A percentile compares a stretch with the other conserved stretches of the same genome.
These are phyloP conservation scores for Phocoena sinus DNA, from an alignment of 2,113 vertebrate species.

Conservation along the genomic window DNA sequence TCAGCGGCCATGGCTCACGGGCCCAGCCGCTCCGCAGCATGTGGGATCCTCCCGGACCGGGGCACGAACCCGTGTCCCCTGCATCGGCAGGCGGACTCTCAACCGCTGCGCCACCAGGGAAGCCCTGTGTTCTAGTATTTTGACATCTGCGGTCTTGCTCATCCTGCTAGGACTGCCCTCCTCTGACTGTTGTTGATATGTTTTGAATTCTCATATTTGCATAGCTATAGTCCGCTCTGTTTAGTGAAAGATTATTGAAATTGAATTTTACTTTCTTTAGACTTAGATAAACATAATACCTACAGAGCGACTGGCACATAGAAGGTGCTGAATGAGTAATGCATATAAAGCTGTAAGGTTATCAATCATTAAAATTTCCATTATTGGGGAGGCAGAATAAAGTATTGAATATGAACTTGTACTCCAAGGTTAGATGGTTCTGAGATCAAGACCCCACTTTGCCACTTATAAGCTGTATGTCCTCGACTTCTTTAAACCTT, in stretches of 20 bases:
- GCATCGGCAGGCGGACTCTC: no score
- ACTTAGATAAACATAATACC: background rate
- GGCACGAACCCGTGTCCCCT: no score
- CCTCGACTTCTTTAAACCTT: background rate
- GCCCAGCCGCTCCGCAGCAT: no score
- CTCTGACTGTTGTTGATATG: background rate
- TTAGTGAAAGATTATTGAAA: background rate
- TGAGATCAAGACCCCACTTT: background rate
- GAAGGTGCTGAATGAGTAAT: background rate
- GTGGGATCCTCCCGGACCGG: no score
- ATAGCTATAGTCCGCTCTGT: background rate
- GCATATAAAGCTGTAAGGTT: background rate
- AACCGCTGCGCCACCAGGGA: no score
- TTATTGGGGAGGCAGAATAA: background rate
- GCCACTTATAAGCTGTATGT: background rate
- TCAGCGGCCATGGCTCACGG: no score
- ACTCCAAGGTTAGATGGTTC: background rate
- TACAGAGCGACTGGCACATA: background rate
- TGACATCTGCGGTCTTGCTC: background rate
- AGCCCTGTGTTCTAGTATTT: background rate
- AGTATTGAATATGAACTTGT: background rate
- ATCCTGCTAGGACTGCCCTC: background rate
- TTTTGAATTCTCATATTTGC: background rate
- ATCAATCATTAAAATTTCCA: background rate
- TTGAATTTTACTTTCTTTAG: background rate